Conservation (phyloP, 2,113 vertebrate species). For the Melanerpes aurifrons region DNA sequence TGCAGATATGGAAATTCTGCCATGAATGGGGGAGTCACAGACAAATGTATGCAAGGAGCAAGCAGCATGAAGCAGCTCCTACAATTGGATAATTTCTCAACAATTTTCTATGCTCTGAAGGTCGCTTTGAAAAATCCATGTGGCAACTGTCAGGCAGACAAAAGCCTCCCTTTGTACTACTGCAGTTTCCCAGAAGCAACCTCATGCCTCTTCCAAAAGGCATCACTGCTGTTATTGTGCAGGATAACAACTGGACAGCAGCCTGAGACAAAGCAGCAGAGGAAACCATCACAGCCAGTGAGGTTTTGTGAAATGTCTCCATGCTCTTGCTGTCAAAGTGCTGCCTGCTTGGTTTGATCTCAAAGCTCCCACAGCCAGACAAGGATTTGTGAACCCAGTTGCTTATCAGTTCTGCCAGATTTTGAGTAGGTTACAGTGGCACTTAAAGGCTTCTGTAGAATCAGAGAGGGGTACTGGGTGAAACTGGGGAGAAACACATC, state of each 20-base stretch:
- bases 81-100: slow-evolving; percentile 34
- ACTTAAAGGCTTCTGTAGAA: not conserved
- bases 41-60: not conserved
- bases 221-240: not conserved
- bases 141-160: slow-evolving; percentile 32
- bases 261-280: not conserved
- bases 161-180: slow-evolving; percentile 12
- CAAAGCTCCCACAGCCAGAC: not conserved
- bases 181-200: not conserved
- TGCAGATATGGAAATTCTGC: not conserved
- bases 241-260: not conserved
- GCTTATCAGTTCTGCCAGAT: not conserved
- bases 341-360: not conserved
- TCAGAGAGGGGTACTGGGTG: not conserved
- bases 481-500: not conserved
- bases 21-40: not conserved
- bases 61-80: slow-evolving; percentile 1
- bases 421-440: not conserved
- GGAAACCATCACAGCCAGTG: not conserved
- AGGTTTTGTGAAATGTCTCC: not conserved
- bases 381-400: not conserved
- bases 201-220: not conserved
- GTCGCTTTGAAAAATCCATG: slow-evolving; percentile 41
- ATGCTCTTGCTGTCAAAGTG: not conserved
- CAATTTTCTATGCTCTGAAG: slow-evolving; percentile 37